Conservation (phyloP, 2,797 vertebrate genomes). For the Pseudochirops corinnae region DNA sequence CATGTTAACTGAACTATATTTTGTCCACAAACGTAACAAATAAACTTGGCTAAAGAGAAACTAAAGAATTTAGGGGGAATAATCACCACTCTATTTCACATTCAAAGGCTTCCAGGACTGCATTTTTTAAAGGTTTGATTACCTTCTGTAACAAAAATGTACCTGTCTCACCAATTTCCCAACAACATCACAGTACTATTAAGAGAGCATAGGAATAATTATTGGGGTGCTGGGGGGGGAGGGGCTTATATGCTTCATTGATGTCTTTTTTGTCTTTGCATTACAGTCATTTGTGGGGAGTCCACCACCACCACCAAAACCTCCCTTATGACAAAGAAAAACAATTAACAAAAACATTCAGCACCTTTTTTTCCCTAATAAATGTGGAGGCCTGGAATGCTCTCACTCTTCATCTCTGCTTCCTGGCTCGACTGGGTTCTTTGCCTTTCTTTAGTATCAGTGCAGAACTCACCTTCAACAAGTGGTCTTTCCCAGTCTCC, state of each 20-base stretch:
- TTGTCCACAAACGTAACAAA: conserved; percentile 38
- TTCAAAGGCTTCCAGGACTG: conserved; percentile 12
- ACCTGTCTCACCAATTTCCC: conserved; percentile 9
- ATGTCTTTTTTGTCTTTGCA: neutral
- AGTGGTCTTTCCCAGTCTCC: neutral
- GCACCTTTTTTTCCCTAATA: neutral
- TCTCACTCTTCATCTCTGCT: neutral
- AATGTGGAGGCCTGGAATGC: neutral
- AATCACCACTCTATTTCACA: conserved; percentile 1
- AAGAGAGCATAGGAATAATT: conserved; percentile 7
- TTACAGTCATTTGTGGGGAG: neutral
- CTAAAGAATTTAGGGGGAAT: conserved; percentile 17
- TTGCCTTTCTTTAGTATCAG: neutral
- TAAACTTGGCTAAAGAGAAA: conserved; percentile 32
- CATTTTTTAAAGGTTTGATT: neutral
- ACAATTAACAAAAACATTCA: neutral
- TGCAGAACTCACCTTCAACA: neutral
- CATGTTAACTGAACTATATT: conserved; percentile 14
- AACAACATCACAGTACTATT: neutral
- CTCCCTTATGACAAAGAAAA: neutral
- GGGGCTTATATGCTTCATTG: neutral
- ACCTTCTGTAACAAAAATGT: neutral
- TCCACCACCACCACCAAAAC: neutral
- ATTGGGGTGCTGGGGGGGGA: neutral
- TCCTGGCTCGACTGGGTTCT: neutral